Conservation (phyloP, 2,113 vertebrate genomes). For the Acanthochromis polyacanthus region DNA sequence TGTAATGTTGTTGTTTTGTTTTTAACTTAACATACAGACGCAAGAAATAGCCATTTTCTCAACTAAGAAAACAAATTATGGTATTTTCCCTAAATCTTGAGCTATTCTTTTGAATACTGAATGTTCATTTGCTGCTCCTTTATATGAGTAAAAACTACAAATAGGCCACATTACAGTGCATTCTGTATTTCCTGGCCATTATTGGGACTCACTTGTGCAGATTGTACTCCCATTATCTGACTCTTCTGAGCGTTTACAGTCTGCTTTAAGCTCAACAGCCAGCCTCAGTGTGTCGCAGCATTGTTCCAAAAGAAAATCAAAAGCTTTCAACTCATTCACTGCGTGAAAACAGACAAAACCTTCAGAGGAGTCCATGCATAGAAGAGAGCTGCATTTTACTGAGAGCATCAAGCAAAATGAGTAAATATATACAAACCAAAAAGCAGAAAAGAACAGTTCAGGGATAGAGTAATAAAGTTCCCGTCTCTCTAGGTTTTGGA, state of each 20-base stretch:
- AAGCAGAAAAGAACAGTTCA: slow-evolving; percentile 4
- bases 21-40: too few species aligned
- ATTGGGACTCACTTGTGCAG: slow-evolving; percentile 8
- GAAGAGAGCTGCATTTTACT: background rate
- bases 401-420: background rate
- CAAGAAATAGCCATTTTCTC: too few species aligned
- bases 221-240: background rate
- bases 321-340: slow-evolving; percentile 46
- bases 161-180: background rate
- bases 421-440: background rate
- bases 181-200: background rate
- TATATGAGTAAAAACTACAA: background rate
- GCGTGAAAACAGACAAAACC: slow-evolving; percentile 10
- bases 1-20: too few species aligned
- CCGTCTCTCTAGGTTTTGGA: background rate
- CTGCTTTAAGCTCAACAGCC: background rate
- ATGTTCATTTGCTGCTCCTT: background rate
- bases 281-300: background rate
- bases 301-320: slow-evolving; percentile 26
- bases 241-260: background rate
- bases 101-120: too few species aligned
- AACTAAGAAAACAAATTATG: too few species aligned
- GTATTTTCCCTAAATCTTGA: too few species aligned
- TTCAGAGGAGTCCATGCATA: background rate
- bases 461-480: background rate